Evolutionary conservation across 2,113 vertebrate species (phyloP).

Genomic region (Oreochromis niloticus): DNA sequence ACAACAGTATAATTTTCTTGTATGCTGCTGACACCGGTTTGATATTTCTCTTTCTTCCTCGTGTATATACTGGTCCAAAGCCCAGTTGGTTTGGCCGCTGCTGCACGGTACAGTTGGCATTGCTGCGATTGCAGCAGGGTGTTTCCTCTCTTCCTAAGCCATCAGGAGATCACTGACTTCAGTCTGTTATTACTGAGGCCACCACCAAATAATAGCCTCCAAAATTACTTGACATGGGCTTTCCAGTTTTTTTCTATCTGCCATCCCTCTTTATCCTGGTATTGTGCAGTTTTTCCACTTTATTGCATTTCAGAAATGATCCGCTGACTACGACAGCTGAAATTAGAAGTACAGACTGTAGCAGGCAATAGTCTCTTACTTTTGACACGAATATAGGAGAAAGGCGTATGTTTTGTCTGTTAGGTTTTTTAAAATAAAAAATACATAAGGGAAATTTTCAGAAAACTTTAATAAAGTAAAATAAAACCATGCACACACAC

Average conservation of each 20-base stretch:
- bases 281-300: background rate
- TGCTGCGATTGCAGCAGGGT: constrained; percentile 14
- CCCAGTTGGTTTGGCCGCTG: constrained; percentile 3
- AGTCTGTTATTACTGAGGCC: constrained; percentile 33
- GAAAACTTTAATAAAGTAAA: background rate
- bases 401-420: rapidly evolving
- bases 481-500: background rate
- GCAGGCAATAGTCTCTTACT: background rate
- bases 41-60: background rate
- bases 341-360: background rate
- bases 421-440: rapidly evolving
- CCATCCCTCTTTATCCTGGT: background rate
- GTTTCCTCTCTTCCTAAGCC: constrained; percentile 42
- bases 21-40: background rate
- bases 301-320: background rate
- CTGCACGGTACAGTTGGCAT: constrained; percentile 9
- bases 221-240: background rate
- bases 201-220: background rate
- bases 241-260: background rate
- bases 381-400: background rate
- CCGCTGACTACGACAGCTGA: background rate
- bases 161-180: constrained; percentile 17
- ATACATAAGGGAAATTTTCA: rapidly evolving
- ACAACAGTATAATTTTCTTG: background rate
- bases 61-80: background rate